phyloP scores from a whole-genome alignment of 2,797 vertebrate genomes.

The Chloroceryle amazona region DNA sequence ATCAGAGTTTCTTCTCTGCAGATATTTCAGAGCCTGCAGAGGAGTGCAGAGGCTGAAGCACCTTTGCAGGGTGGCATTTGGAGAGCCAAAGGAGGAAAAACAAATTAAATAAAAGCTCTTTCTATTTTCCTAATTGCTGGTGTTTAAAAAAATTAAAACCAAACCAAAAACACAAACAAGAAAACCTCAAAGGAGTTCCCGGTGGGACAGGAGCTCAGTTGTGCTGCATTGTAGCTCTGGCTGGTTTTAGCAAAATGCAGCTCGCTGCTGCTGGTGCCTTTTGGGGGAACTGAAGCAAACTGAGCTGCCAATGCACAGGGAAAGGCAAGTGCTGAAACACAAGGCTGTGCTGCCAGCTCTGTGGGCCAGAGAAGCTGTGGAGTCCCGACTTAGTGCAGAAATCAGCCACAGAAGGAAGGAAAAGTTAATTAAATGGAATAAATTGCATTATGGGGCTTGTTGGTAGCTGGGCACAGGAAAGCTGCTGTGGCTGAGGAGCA shows the following conservation, averaged over 20 bases:
- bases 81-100: neutral
- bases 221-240: neutral
- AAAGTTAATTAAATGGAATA: neutral
- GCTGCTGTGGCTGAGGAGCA: neutral
- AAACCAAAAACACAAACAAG: neutral
- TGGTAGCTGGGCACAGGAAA: fast-evolving
- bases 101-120: neutral
- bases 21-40: neutral
- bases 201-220: neutral
- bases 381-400: neutral
- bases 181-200: neutral
- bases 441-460: fast-evolving
- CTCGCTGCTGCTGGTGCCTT: neutral
- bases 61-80: neutral
- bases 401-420: neutral
- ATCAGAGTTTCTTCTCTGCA: neutral
- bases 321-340: neutral
- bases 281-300: neutral
- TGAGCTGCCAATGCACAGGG: neutral
- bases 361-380: neutral
- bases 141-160: neutral
- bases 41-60: neutral
- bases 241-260: neutral
- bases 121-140: constrained; percentile 1
- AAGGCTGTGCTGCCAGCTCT: neutral